Percentiles rank a stretch among this genome's conserved stretches.
phyloP scores from a whole-genome alignment of 1,140 invertebrate genomes.

The Saccostrea glomerata region DNA sequence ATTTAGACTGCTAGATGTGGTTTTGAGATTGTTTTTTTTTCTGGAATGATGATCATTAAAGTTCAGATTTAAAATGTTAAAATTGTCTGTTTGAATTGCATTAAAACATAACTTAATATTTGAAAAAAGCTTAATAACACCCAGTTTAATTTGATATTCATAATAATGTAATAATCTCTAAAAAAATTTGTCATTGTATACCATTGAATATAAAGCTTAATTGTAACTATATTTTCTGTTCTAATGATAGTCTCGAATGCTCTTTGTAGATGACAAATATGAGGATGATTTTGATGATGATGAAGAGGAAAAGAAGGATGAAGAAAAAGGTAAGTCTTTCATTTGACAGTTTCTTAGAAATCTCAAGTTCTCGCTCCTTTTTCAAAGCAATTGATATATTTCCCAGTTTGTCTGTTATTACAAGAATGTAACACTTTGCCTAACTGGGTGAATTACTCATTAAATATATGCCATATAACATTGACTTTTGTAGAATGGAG shows the following conservation, averaged over 20 bases:
- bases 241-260: background rate
- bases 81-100: too few relatives aligned
- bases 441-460: background rate
- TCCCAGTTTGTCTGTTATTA: background rate
- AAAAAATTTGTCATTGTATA: too few relatives aligned
- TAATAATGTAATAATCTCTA: too few relatives aligned
- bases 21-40: too few relatives aligned
- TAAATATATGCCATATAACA: background rate
- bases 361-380: background rate
- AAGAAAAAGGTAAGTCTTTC: constrained; percentile 40
- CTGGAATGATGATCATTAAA: too few relatives aligned
- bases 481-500: constrained; percentile 11
- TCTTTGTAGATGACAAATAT: constrained; percentile 55
- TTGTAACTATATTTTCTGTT: background rate
- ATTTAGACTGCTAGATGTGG: too few relatives aligned
- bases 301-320: constrained; percentile 56
- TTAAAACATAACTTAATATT: too few relatives aligned
- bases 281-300: constrained; percentile 57
- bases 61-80: too few relatives aligned
- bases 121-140: too few relatives aligned
- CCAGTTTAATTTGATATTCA: too few relatives aligned
- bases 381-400: constrained; percentile 11
- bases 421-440: background rate
- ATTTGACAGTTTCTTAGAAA: background rate
- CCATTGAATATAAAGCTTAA: background rate